phyloP scores from a whole-genome alignment of 2,888 invertebrate genomes.

The Aphodius sticticus region DNA sequence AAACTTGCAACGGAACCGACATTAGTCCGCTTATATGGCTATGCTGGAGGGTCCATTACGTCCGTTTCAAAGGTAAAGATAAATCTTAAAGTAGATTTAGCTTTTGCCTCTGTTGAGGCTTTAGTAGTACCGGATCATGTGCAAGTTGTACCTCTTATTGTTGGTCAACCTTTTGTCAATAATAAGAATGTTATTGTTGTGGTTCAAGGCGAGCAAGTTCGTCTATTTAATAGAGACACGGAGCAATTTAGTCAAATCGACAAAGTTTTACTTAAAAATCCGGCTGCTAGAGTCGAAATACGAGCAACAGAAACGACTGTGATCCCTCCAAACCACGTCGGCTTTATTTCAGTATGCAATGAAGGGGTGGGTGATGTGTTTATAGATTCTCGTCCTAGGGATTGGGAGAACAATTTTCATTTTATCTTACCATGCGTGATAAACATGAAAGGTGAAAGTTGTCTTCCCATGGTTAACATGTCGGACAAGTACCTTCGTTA shows the following conservation, averaged over 20 bases:
- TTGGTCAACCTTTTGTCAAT: slow-evolving; percentile 33
- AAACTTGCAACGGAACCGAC: background rate
- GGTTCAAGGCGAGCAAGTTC: background rate
- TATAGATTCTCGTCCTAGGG: too few relatives aligned
- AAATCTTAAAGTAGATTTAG: slow-evolving; percentile 27
- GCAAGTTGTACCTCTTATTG: slow-evolving; percentile 29
- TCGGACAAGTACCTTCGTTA: too few relatives aligned
- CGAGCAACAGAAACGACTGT: too few relatives aligned
- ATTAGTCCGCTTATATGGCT: background rate
- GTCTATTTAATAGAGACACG: background rate
- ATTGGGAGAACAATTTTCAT: too few relatives aligned
- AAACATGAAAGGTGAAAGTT: too few relatives aligned
- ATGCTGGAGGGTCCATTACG: background rate
- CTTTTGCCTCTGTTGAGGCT: slow-evolving; percentile 21
- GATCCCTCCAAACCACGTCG: too few relatives aligned
- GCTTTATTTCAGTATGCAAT: background rate
- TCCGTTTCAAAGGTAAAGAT: slow-evolving; percentile 19
- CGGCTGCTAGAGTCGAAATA: background rate
- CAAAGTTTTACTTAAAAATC: too few relatives aligned
- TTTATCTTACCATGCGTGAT: too few relatives aligned
- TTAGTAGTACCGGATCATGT: slow-evolving; percentile 21
- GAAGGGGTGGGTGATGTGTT: too few relatives aligned
- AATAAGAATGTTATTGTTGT: background rate
- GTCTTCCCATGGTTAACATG: too few relatives aligned
- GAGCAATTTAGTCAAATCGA: slow-evolving; percentile 5